Evolutionary conservation across 2,797 vertebrate species (phyloP), one percentile per base, ranked within the genome.

Genomic region (Alectoris magna): DNA sequence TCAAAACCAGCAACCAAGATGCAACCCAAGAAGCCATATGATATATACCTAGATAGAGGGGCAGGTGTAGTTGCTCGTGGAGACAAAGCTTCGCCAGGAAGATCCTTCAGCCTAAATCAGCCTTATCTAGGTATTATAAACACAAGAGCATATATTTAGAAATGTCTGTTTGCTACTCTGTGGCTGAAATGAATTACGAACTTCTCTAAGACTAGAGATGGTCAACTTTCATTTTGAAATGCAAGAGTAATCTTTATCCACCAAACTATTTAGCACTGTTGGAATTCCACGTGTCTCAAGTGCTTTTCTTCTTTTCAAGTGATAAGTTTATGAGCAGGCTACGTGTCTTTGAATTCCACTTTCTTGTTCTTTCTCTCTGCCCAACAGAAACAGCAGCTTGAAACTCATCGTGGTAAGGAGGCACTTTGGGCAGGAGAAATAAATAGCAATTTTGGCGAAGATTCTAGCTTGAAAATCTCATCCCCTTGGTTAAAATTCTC

Each of bases 341-440:
- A 41, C 60, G 3, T 31, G 10, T 7, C 34, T 58, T 75, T 66
- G 72, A 7, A 19, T 87, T 55, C 44, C 38, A 76, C 41, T 58
- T 43, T 67, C 29, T 56, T 94, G 67, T 21, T 19, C 39, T 76
- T 77, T 91, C 73, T 77, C 77, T 92, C 73, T 73, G 72, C 48
- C 36, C 41, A 74, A 84, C 31, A 72, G 60, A 81, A 90, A 85
- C n/a, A 94, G 73, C 73, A 90, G 70, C 79, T 84, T 83, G 24
- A 90, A 84, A 80, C 38, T 84, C 22, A 64, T 5, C 26, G 55
- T 5, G 7, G 53, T 88, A 48, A 92, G 74, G 93, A 94, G 60
- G 64, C 77, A 92, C 85, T 79, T 77, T 34, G 62, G 78, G 55
- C 89, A 94, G 69, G 21, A 86, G 73, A 92, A 68, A 87, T 11